Evolutionary conservation across 2,888 invertebrate species (phyloP).

Genomic region (Prosopocoilus inquinatus): DNA sequence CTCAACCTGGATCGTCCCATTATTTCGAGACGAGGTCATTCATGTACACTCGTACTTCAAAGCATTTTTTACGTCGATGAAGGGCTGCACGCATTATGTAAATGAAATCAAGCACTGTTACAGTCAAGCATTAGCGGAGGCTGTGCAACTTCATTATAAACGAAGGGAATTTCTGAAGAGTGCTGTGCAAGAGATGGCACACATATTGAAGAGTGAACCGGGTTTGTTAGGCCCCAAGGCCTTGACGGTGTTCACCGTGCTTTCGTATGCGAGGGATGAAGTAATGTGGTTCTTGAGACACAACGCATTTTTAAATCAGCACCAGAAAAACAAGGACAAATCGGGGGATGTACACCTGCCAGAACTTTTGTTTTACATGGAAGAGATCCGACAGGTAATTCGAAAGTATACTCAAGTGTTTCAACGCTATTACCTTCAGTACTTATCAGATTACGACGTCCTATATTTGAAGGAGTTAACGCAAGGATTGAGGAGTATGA

Average conservation of each 20-base stretch:
- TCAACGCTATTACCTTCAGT: slow-evolving; percentile 94
- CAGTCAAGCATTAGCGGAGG: slow-evolving; percentile 84
- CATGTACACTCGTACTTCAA: slow-evolving; percentile 93
- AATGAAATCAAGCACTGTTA: slow-evolving; percentile 96
- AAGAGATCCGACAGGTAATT: slow-evolving; percentile 90
- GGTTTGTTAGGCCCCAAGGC: slow-evolving; percentile 97
- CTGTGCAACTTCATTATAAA: slow-evolving; percentile 90
- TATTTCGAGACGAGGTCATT: slow-evolving; percentile 97
- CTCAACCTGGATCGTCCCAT: slow-evolving; percentile 89
- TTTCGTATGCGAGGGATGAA: slow-evolving; percentile 95
- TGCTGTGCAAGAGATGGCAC: slow-evolving; percentile 89
- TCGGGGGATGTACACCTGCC: slow-evolving; percentile 93
- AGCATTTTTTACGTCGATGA: slow-evolving; percentile 90
- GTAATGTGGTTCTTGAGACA: slow-evolving; percentile 95
- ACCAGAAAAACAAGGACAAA: slow-evolving; percentile 76
- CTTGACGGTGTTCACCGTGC: slow-evolving; percentile 91
- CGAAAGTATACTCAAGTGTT: slow-evolving; percentile 68
- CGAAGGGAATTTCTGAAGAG: slow-evolving; percentile 93
- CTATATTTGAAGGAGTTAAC: slow-evolving; percentile 82
- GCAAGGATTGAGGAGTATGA: slow-evolving; percentile 76
- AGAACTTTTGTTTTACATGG: slow-evolving; percentile 96
- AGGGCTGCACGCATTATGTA: slow-evolving; percentile 89
- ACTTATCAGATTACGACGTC: slow-evolving; percentile 93
- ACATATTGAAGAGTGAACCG: slow-evolving; percentile 96
- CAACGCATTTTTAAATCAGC: slow-evolving; percentile 86